Base-by-base conservation (phyloP, 1,140 invertebrate species). In the Periplaneta americana region DNA sequence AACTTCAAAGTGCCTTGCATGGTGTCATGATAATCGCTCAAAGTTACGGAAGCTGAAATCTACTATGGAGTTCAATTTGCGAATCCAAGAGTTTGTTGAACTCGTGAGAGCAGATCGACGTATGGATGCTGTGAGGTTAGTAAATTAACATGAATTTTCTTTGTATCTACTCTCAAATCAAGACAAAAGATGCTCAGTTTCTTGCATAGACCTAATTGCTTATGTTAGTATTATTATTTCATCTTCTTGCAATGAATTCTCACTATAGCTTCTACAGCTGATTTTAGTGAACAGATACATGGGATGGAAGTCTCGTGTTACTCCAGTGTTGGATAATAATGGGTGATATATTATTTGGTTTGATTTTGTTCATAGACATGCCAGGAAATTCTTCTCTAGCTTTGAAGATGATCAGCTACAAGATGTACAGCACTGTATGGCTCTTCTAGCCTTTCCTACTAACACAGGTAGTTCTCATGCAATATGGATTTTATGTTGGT, bases 1-100 rank as follows among this genome's bases (percentile, higher is more conserved):
- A 87, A 98, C 97, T 10, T 90, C 91, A 6, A 95, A 96, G 84
- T 98, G 98, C 86, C 91, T 99, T n/a, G 91, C 94, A 78, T 99
- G 98, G 98, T 99, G 98, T 87, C 95, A 97, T 85, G 98, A 99
- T 85, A 99, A 99, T 90, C 95, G 97, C 87, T 98, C 97, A 6
- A 99, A 99, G 87, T 91, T 99, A 75, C 91, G 97, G 74, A 99
- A 98, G 90, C 91, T 98, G 79, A 96, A 96, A 85, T 96, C 95
- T 32, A 95, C 92, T 34, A 94, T 97, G 91, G 95, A 96, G 87
- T 98, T 98, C 86, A 97, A 98, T 87, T 91, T 99, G 80, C 92
- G 97, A 34, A 94, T 98, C 84, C 96, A 97, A 89, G 98, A 99
- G 88, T 99, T 99, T 87, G 95, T 99, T 77, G 98, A 99, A 89